phyloP scores from a whole-genome alignment of 2,888 invertebrate genomes.

The Scotopteryx bipunctaria region DNA sequence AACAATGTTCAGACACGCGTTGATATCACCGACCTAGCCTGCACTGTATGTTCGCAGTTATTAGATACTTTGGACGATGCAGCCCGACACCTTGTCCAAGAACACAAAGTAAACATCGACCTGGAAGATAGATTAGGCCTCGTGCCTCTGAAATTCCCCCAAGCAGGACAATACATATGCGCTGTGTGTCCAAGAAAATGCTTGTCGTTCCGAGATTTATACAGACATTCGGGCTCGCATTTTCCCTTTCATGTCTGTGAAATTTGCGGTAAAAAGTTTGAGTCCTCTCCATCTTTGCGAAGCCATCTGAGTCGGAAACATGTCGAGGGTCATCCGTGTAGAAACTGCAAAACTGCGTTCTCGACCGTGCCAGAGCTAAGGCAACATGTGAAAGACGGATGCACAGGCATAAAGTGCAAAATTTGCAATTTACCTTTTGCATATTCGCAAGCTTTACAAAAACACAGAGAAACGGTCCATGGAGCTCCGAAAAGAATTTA shows the following conservation, averaged over 20 bases:
- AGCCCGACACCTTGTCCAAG: slow-evolving; percentile 22
- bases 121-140: slow-evolving; percentile 17
- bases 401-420: slow-evolving; percentile 4
- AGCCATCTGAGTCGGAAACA: slow-evolving; percentile 5
- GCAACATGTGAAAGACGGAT: slow-evolving; percentile 9
- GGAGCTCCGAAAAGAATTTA: slow-evolving; percentile 14
- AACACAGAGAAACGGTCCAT: slow-evolving; percentile 13
- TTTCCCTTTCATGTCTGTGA: slow-evolving; percentile 32
- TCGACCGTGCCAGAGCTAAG: not conserved
- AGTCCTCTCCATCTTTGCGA: not conserved
- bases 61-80: slow-evolving; percentile 19
- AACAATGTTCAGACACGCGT: slow-evolving; percentile 22
- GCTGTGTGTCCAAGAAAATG: slow-evolving; percentile 18
- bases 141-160: slow-evolving; percentile 17
- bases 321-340: slow-evolving; percentile 7
- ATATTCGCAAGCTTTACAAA: not conserved
- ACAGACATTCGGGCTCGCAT: slow-evolving; percentile 31
- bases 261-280: slow-evolving; percentile 16
- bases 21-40: slow-evolving; percentile 31
- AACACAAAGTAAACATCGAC: slow-evolving; percentile 20
- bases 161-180: slow-evolving; percentile 7
- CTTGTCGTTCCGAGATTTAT: slow-evolving; percentile 23
- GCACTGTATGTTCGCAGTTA: slow-evolving; percentile 21
- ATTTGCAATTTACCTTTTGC: slow-evolving; percentile 14
- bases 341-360: slow-evolving; percentile 6